A percentile compares a stretch with the other conserved stretches of the same genome.
Conservation (phyloP, 1,140 invertebrate species). For the Drosophila pseudoananassae region DNA sequence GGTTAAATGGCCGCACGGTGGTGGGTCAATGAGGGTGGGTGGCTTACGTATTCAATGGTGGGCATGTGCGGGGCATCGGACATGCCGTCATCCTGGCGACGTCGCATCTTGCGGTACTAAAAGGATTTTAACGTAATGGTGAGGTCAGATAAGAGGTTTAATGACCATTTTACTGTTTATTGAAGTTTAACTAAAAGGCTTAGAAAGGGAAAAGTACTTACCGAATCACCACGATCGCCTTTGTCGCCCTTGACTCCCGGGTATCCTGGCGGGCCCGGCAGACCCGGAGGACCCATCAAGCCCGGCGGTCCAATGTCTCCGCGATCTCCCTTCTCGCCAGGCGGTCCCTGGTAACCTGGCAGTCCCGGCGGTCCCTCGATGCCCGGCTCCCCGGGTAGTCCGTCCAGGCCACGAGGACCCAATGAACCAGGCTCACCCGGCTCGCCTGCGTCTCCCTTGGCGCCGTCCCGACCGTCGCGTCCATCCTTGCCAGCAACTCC, state of each 20-base stretch:
- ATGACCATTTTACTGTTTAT: neutral
- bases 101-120: conserved; percentile 95
- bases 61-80: conserved; percentile 82
- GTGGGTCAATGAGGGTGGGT: neutral
- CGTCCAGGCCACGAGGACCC: conserved; percentile 85
- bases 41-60: conserved; percentile 83
- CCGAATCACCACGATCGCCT: conserved; percentile 96
- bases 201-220: conserved; percentile 85
- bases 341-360: conserved; percentile 92
- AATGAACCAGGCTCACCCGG: conserved; percentile 95
- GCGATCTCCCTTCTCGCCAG: conserved; percentile 95
- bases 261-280: conserved; percentile 91
- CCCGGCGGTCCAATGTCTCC: conserved; percentile 95
- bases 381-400: conserved; percentile 81
- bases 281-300: conserved; percentile 91
- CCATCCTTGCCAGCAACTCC: conserved; percentile 87
- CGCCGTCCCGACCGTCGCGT: conserved; percentile 85
- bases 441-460: conserved; percentile 89
- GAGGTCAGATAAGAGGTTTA: neutral
- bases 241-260: conserved; percentile 95
- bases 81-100: conserved; percentile 89
- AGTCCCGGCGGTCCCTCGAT: conserved; percentile 86
- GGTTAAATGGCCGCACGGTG: neutral
- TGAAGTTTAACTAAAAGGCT: no score
- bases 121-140: conserved; percentile 79